These are phyloP conservation scores for Plectropomus leopardus DNA, from an alignment of 2,113 vertebrate species.

Conservation along the genomic window DNA sequence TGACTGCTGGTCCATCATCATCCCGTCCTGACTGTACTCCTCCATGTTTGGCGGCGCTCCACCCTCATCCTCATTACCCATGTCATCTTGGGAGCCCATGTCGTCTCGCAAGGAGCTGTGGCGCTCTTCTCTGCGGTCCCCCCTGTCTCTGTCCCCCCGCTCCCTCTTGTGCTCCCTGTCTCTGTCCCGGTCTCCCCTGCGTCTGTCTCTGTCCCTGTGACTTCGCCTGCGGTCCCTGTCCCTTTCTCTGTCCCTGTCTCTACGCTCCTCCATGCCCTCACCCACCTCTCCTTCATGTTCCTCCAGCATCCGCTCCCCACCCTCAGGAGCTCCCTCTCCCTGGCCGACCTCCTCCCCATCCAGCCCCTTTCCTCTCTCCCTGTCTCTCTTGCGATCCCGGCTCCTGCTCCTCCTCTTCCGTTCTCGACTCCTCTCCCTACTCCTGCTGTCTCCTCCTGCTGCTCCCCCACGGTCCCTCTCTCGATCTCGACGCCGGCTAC, in stretches of 20 bases:
- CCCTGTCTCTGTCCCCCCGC: conserved; percentile 85
- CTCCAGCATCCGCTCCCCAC: conserved; percentile 77
- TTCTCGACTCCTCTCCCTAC: conserved; percentile 84
- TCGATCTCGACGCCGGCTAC: conserved; percentile 73
- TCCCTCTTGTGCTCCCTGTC: conserved; percentile 87
- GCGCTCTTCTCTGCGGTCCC: conserved; percentile 82
- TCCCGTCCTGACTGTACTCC: conserved; percentile 89
- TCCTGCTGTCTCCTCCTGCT: conserved; percentile 72
- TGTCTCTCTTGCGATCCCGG: conserved; percentile 85
- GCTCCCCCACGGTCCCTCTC: conserved; percentile 75
- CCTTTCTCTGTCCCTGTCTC: conserved; percentile 84
- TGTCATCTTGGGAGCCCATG: conserved; percentile 80
- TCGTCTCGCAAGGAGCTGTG: conserved; percentile 75
- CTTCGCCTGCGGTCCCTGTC: conserved; percentile 83
- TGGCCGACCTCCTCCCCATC: conserved; percentile 79
- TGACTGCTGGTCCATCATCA: conserved; percentile 88
- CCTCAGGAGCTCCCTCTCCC: conserved; percentile 69
- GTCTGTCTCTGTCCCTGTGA: conserved; percentile 82
- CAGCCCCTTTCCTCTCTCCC: conserved; percentile 84
- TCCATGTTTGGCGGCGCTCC: conserved; percentile 71
- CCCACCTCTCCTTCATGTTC: conserved; percentile 85
- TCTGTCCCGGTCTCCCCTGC: conserved; percentile 86
- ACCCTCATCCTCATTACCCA: conserved; percentile 81
- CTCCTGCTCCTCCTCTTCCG: conserved; percentile 83
- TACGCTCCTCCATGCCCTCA: conserved; percentile 77